Percentiles rank a stretch among this genome's conserved stretches.
Evolutionary conservation across 2,113 vertebrate genomes (phyloP).

Genomic region (Callaeas wilsoni): DNA sequence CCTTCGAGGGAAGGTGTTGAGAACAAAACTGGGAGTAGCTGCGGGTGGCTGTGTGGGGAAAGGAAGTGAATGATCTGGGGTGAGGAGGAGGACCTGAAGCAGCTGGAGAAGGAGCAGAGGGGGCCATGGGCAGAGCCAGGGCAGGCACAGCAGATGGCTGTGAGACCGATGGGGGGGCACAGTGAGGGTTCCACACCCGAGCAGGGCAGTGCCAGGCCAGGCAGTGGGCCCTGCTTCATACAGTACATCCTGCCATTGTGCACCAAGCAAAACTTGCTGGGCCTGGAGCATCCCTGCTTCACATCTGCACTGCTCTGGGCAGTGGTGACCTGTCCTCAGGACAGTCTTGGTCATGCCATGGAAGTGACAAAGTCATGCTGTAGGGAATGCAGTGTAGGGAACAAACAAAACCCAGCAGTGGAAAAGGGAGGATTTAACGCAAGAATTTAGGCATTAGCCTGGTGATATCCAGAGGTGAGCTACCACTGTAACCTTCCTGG

Average conservation of each 20-base stretch:
- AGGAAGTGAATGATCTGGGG: neutral
- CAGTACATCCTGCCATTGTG: fast-evolving
- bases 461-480: neutral
- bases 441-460: neutral
- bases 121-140: neutral
- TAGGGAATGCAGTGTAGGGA: neutral
- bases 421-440: neutral
- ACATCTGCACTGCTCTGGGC: fast-evolving
- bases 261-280: neutral
- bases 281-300: neutral
- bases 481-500: neutral
- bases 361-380: neutral
- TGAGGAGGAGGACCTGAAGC: neutral
- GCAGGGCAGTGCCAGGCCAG: neutral
- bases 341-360: neutral
- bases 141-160: neutral
- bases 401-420: neutral
- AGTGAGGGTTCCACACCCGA: neutral
- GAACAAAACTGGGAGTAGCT: neutral
- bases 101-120: neutral
- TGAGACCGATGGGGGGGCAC: neutral
- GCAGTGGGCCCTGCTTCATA: neutral
- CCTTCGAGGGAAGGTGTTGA: neutral
- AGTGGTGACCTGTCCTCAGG: neutral
- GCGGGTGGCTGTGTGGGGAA: fast-evolving